Evolutionary conservation across 2,113 vertebrate species (phyloP), one percentile per base, ranked within the genome.

Genomic region (Daubentonia madagascariensis): DNA sequence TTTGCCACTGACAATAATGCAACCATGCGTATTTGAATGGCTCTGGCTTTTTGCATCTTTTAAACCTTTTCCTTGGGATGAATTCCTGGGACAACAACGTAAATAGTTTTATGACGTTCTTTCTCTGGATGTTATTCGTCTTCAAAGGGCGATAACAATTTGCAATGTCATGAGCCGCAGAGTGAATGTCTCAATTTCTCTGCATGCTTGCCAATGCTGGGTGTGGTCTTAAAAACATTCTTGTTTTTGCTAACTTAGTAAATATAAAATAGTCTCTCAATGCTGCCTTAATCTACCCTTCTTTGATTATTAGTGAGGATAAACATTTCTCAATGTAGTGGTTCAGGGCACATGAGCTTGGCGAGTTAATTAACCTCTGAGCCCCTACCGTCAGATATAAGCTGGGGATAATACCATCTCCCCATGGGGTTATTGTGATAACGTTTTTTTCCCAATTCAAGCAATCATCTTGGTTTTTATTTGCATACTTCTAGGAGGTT

Each of bases 21-120:
- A 14, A 0, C 37, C 5, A 0, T 2, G 35, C 3, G 0, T 20
- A 11, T 59, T 61, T 85, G 17, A 52, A 40, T n/a, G 25, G 52
- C 68, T 52, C 50, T 3, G 35, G 16, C 16, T 6, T 78, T 76
- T 75, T 32, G 48, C 22, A 8, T 54, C 92, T 73, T 54, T 54
- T 13, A 52, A 72, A 23, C 40, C 72, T 91, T 79, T 88, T 50
- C 70, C 45, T 76, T 35, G 85, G 76, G 85, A 22, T 68, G 73
- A 80, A 57, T 90, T 81, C 30, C 37, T 8, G 68, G 45, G 61
- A 45, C 68, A 23, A 45, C 72, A n/a, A 28, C 35, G 23, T 5
- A 37, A 54, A 35, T 8, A 28, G 72, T 7, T 45, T 45, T 20
- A 16, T 7, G 70, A n/a, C 61, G 14, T 72, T 30, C 22, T 65